A percentile compares a stretch with the other conserved stretches of the same genome.
Evolutionary conservation across 1,140 invertebrate genomes (phyloP).

Genomic region (Theocolax elegans): DNA sequence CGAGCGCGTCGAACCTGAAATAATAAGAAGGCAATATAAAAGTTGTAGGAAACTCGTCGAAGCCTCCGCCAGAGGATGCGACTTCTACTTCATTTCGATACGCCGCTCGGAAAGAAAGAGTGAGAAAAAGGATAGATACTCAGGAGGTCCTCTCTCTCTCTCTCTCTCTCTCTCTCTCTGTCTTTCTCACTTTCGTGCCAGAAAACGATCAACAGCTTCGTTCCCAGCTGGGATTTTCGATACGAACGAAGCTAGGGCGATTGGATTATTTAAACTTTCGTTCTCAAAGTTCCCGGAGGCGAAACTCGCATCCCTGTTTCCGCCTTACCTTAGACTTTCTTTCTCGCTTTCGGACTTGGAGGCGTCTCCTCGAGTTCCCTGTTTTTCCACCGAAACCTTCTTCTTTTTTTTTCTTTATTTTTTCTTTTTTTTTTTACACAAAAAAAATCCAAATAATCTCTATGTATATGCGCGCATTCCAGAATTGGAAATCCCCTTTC

Average conservation of each 20-base stretch:
- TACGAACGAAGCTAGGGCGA: constrained; percentile 4
- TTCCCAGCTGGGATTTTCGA: constrained; percentile 29
- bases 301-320: background rate
- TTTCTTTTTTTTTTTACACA: too few species aligned
- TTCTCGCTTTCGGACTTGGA: background rate
- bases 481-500: constrained; percentile 15
- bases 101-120: too few species aligned
- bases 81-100: background rate
- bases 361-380: background rate
- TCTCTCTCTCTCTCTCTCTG: background rate
- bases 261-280: constrained; percentile 50
- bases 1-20: background rate
- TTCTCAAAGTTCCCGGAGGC: background rate
- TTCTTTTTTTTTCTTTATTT: too few species aligned
- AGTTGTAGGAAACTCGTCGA: constrained; percentile 17
- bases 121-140: too few species aligned
- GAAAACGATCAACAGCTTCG: constrained; percentile 23
- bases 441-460: constrained; percentile 14
- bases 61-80: background rate
- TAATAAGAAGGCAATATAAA: constrained; percentile 40
- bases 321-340: background rate
- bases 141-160: background rate
- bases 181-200: background rate
- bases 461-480: constrained; percentile 1
- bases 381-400: too few species aligned